Conservation (phyloP, 2,888 invertebrate genomes). For the Orthosia incerta region DNA sequence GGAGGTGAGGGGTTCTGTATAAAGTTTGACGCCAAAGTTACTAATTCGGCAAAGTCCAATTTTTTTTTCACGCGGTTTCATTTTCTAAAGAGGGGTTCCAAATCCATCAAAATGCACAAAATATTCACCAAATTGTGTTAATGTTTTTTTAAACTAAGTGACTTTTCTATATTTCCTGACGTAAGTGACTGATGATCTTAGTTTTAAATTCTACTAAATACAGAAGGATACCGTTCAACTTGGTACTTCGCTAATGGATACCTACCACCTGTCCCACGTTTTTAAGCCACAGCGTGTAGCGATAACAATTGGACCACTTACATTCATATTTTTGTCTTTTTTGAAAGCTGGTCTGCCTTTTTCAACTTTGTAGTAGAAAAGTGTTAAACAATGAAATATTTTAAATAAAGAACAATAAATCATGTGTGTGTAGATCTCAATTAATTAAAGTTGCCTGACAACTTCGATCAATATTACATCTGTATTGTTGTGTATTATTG, state of each 20-base stretch:
- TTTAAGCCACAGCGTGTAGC: no score
- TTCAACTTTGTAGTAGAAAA: neutral
- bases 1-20: no score
- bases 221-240: neutral
- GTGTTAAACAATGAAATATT: neutral
- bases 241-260: constrained; percentile 36
- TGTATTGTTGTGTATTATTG: no score
- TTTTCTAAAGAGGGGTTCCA: constrained; percentile 45
- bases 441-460: neutral
- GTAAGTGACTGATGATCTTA: constrained; percentile 40
- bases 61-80: no score
- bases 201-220: neutral
- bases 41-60: no score
- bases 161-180: constrained; percentile 49
- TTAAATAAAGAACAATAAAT: neutral
- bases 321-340: neutral
- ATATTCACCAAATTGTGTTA: constrained; percentile 45
- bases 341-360: neutral
- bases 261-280: neutral
- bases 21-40: no score
- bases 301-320: no score
- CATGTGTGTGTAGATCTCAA: neutral
- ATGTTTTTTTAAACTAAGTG: constrained; percentile 45
- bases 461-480: no score
- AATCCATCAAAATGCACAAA: constrained; percentile 57